phyloP scores from a whole-genome alignment of 2,797 vertebrate genomes.

The Lepus townsendii region DNA sequence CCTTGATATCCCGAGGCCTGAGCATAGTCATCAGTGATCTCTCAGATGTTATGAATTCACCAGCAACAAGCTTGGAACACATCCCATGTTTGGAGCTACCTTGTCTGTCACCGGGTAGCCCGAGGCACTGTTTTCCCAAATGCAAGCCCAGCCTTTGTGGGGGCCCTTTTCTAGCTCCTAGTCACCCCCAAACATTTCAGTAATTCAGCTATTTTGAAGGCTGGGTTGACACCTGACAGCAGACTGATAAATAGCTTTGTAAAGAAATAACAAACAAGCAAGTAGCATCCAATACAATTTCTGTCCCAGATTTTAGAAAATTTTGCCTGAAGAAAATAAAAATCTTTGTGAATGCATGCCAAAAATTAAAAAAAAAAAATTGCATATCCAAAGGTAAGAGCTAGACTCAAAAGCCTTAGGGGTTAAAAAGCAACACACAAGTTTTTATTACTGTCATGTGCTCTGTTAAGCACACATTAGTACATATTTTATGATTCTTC shows the following conservation, averaged over 20 bases:
- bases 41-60: background rate
- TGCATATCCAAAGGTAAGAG: background rate
- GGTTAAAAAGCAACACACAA: background rate
- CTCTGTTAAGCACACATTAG: background rate
- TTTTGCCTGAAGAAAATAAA: slow-evolving; percentile 64
- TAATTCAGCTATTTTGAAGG: slow-evolving; percentile 50
- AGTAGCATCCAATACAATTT: background rate
- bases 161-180: background rate
- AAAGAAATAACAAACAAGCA: slow-evolving; percentile 41
- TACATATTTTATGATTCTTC: background rate
- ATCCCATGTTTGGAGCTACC: background rate
- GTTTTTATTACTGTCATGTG: background rate
- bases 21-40: background rate
- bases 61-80: slow-evolving; percentile 22
- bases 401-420: background rate
- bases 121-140: background rate
- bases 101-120: slow-evolving; percentile 30
- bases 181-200: slow-evolving; percentile 17
- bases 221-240: background rate
- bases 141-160: background rate
- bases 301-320: slow-evolving; percentile 38
- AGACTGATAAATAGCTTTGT: slow-evolving; percentile 55
- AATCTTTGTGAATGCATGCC: background rate
- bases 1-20: background rate
- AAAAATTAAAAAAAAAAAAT: background rate